Conservation (phyloP, 2,113 vertebrate genomes). For the Dasyornis broadbenti region DNA sequence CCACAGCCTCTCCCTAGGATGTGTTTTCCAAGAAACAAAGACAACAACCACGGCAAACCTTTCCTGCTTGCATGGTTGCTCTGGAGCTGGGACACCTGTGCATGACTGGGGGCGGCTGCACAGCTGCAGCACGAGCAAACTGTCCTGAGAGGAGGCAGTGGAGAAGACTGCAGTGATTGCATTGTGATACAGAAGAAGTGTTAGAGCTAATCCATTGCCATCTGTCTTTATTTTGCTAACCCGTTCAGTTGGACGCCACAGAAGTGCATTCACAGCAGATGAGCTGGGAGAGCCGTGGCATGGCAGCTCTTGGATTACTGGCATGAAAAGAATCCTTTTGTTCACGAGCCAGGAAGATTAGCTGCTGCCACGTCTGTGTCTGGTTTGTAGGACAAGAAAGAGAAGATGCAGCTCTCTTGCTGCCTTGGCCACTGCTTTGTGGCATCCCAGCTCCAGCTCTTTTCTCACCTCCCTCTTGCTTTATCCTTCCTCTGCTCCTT, state of each 20-base stretch:
- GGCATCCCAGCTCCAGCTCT: conserved; percentile 52
- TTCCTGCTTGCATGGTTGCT: not conserved
- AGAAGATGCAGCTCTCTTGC: conserved; percentile 53
- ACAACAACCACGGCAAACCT: fast-evolving
- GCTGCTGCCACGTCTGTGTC: conserved; percentile 52
- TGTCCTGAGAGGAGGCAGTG: not conserved
- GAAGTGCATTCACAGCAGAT: conserved; percentile 61
- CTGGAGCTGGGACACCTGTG: not conserved
- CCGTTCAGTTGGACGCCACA: conserved; percentile 52
- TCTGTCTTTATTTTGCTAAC: conserved; percentile 68
- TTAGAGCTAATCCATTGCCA: conserved; percentile 62
- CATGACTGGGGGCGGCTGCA: not conserved
- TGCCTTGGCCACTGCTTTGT: conserved; percentile 57
- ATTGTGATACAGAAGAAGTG: conserved; percentile 61
- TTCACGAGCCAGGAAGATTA: conserved; percentile 60
- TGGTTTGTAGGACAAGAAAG: conserved; percentile 59
- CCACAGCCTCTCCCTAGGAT: not conserved
- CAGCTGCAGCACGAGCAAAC: conserved; percentile 6
- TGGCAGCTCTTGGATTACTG: conserved; percentile 63
- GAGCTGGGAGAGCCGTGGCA: conserved; percentile 54
- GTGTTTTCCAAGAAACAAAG: not conserved
- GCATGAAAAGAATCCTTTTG: conserved; percentile 65
- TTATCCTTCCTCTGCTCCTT: conserved; percentile 56
- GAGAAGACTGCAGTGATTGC: conserved; percentile 24
- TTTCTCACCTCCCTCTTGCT: conserved; percentile 57